Conservation (phyloP, 2,797 vertebrate species). For the Acropternis orthonyx region DNA sequence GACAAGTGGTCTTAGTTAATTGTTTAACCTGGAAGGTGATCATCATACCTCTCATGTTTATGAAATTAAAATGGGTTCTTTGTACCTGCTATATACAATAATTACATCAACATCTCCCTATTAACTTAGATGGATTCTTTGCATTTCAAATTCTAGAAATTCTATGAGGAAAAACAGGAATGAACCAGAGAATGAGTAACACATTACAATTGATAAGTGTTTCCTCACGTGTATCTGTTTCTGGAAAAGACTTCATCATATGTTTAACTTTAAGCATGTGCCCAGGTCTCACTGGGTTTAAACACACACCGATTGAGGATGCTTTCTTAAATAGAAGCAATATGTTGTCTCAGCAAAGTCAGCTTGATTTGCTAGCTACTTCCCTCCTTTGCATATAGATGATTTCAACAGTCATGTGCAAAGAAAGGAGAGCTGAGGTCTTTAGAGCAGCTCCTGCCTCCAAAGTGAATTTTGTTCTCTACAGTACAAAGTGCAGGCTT, state of each 20-base stretch:
- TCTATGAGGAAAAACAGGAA: background rate
- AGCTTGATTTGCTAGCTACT: background rate
- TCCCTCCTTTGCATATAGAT: background rate
- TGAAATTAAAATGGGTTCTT: background rate
- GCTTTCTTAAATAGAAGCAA: slow-evolving; percentile 49
- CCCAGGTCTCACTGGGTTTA: slow-evolving; percentile 48
- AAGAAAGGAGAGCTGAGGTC: background rate
- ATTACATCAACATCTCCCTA: background rate
- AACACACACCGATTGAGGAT: background rate
- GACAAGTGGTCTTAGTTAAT: background rate
- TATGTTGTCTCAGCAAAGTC: slow-evolving; percentile 26
- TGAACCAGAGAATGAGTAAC: slow-evolving; percentile 2
- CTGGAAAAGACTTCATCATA: slow-evolving; percentile 28
- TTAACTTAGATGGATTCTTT: slow-evolving; percentile 11
- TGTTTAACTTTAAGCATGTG: slow-evolving; percentile 45
- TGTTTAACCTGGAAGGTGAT: background rate
- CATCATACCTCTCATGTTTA: background rate
- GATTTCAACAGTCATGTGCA: background rate
- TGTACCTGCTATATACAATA: background rate
- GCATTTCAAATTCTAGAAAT: background rate
- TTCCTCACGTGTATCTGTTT: slow-evolving; percentile 43
- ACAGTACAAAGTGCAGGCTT: background rate
- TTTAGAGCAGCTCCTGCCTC: background rate
- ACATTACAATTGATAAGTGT: slow-evolving; percentile 6
- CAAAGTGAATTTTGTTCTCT: background rate